Conservation (phyloP, 2,888 invertebrate species). For the Parapristionchus giblindavisi region DNA sequence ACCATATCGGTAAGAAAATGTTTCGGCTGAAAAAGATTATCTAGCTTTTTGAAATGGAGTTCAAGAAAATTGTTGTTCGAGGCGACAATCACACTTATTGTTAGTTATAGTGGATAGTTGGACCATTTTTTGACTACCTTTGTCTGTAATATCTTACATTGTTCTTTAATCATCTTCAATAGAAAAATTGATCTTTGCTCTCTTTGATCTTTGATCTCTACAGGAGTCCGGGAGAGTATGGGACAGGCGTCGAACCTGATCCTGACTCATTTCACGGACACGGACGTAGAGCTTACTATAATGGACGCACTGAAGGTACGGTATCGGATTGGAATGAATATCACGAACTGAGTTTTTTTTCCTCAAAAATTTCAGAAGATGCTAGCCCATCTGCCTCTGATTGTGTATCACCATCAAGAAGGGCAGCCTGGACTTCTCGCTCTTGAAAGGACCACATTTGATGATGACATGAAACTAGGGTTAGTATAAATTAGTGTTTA, state of each 20-base stretch:
- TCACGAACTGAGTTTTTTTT: too few species aligned
- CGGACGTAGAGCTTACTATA: constrained; percentile 54
- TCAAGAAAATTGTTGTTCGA: background rate
- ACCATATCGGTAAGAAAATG: constrained; percentile 82
- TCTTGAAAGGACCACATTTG: constrained; percentile 42
- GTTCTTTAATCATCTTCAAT: too few species aligned
- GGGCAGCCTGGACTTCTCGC: constrained; percentile 43
- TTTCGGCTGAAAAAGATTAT: background rate
- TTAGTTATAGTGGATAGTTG: background rate
- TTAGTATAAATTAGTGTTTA: too few species aligned
- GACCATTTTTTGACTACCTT: too few species aligned
- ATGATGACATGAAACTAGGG: constrained; percentile 26
- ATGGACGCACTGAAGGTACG: constrained; percentile 64
- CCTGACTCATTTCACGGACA: constrained; percentile 45
- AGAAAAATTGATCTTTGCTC: too few species aligned
- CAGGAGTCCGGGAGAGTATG: constrained; percentile 88
- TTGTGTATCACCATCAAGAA: constrained; percentile 55
- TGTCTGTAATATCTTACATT: too few species aligned
- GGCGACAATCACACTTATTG: background rate
- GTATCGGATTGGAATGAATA: too few species aligned
- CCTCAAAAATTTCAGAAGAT: constrained; percentile 64
- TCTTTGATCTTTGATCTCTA: too few species aligned
- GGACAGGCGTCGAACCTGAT: constrained; percentile 68
- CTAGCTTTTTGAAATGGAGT: background rate
- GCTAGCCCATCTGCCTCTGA: constrained; percentile 62